Conservation (phyloP, 2,797 vertebrate genomes). For the Poecilia velifera region DNA sequence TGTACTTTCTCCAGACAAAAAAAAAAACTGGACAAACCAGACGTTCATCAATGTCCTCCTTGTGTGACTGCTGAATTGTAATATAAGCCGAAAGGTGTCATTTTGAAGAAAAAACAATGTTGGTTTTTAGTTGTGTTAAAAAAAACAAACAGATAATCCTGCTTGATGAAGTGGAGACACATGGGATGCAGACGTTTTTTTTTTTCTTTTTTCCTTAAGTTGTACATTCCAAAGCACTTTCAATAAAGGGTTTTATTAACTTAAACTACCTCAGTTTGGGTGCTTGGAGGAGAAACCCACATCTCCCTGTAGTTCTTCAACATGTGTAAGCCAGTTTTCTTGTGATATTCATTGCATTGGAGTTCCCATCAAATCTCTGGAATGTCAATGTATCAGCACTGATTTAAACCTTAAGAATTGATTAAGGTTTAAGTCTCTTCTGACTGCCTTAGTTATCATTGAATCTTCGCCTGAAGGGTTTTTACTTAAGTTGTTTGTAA, state of each 20-base stretch:
- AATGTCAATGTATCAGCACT: background rate
- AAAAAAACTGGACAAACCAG: background rate
- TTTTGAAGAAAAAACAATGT: conserved; percentile 37
- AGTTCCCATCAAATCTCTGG: conserved; percentile 1
- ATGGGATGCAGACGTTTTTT: conserved; percentile 14
- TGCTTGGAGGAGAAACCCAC: background rate
- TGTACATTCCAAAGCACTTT: conserved; percentile 78
- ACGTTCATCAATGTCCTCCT: conserved; percentile 59
- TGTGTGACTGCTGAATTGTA: conserved; percentile 83
- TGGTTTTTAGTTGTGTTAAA: conserved; percentile 45
- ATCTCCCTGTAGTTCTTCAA: background rate
- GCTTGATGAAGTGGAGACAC: conserved; percentile 39
- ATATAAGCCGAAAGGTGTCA: conserved; percentile 56
- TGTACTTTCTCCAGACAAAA: conserved; percentile 16
- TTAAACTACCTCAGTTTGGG: conserved; percentile 25
- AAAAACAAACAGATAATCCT: conserved; percentile 25
- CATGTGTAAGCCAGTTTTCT: background rate
- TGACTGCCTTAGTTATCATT: background rate
- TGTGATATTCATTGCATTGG: background rate
- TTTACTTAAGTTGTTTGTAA: background rate
- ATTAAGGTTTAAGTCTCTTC: background rate
- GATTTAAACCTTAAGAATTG: background rate
- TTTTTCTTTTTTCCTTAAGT: conserved; percentile 51
- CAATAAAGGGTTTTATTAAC: conserved; percentile 81
- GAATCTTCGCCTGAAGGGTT: too few relatives aligned